A percentile compares a stretch with the other conserved stretches of the same genome.
Conservation (phyloP, 1,140 invertebrate species). For the Anastrepha ludens region DNA sequence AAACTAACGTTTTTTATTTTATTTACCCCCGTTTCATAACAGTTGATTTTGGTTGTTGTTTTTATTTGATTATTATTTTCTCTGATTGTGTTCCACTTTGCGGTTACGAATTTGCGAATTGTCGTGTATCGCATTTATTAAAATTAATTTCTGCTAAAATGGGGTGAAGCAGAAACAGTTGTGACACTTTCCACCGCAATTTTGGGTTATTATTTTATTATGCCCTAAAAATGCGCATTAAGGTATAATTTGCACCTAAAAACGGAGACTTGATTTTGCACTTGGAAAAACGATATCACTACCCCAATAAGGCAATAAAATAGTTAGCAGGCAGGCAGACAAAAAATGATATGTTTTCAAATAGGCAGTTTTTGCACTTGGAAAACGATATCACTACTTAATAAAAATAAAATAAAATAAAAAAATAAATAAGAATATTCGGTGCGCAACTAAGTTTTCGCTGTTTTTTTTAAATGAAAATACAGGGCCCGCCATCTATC, state of each 20-base stretch:
- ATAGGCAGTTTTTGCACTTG: too few species aligned
- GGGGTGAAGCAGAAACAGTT: conserved; percentile 17
- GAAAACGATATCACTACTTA: too few species aligned
- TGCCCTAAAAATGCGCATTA: background rate
- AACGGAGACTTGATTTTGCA: background rate
- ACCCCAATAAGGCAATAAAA: background rate
- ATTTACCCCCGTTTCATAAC: background rate
- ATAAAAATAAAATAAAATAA: too few species aligned
- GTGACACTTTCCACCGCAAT: conserved; percentile 27
- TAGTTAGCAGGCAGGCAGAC: too few species aligned
- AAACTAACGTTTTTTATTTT: background rate
- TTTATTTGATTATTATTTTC: conserved; percentile 47
- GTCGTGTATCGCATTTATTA: background rate
- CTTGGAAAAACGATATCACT: conserved; percentile 1
- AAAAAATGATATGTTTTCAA: too few species aligned
- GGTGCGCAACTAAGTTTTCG: too few species aligned
- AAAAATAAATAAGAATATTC: too few species aligned
- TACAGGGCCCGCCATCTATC: too few species aligned
- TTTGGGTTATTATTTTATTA: conserved; percentile 48
- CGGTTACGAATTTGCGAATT: conserved; percentile 32
- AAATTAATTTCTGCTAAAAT: conserved; percentile 36
- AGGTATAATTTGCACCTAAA: background rate
- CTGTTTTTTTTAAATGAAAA: too few species aligned
- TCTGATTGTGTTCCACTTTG: conserved; percentile 42
- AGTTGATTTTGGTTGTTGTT: background rate